These are phyloP conservation scores for Papilio polytes DNA, from an alignment of 1,140 invertebrate species.

Conservation along the genomic window DNA sequence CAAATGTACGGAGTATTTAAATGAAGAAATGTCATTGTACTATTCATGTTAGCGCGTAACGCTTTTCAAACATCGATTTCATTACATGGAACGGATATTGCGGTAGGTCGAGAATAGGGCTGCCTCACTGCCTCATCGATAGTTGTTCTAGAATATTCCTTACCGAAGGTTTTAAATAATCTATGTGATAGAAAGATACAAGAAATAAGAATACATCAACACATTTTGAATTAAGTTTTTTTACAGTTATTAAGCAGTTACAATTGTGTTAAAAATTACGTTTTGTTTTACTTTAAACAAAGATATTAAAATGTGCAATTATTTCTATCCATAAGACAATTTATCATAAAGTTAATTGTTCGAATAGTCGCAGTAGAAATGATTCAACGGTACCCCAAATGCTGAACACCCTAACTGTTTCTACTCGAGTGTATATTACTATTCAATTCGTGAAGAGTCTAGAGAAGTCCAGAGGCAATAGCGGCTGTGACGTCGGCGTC, in stretches of 20 bases:
- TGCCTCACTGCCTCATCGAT: neutral
- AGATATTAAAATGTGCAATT: no score
- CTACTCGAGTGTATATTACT: neutral
- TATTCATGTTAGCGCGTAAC: conserved; percentile 5
- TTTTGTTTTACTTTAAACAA: no score
- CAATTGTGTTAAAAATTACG: no score
- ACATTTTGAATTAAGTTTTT: no score
- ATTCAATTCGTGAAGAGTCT: conserved; percentile 5
- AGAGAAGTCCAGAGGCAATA: neutral
- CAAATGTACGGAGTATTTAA: neutral
- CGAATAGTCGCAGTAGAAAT: no score
- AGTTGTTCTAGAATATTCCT: neutral
- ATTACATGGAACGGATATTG: conserved; percentile 2
- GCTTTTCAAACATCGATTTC: neutral
- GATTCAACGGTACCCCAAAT: no score
- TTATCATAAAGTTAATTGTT: no score
- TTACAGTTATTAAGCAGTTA: no score
- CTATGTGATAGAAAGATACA: no score
- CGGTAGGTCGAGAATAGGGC: conserved; percentile 24
- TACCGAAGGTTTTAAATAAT: neutral
- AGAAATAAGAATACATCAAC: no score
- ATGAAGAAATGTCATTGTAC: conserved; percentile 14
- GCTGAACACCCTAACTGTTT: no score
- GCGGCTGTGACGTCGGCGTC: conserved; percentile 8
- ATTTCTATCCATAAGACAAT: no score